phyloP scores from a whole-genome alignment of 2,888 invertebrate genomes.

The Xestia c-nigrum region DNA sequence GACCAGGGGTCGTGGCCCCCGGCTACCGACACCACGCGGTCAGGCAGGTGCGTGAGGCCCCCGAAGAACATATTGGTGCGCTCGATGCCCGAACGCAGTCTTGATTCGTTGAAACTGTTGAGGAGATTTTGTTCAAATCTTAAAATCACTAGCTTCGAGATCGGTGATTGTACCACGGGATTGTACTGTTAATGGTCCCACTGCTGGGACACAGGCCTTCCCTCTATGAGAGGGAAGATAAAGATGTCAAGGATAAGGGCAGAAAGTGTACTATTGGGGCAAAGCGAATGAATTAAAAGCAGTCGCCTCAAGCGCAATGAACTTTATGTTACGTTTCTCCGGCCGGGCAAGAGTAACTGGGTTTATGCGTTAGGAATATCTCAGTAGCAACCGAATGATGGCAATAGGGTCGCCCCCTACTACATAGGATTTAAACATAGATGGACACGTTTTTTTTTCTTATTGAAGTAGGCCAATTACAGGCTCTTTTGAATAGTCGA shows the following conservation, averaged over 20 bases:
- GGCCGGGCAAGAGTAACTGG: background rate
- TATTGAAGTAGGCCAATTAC: too few relatives aligned
- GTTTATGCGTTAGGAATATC: background rate
- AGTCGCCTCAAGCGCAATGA: background rate
- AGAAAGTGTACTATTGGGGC: background rate
- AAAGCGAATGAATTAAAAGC: background rate
- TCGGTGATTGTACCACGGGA: background rate
- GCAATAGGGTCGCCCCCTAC: background rate
- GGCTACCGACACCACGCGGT: constrained; percentile 79
- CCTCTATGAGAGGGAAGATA: too few relatives aligned
- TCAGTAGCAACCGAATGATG: background rate
- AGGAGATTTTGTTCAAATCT: background rate
- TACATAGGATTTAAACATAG: background rate
- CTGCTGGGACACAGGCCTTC: too few relatives aligned
- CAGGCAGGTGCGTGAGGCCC: constrained; percentile 76
- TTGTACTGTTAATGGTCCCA: background rate
- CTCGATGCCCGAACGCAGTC: constrained; percentile 80
- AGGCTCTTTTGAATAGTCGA: too few relatives aligned
- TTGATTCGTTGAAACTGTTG: constrained; percentile 75
- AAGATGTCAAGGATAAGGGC: background rate
- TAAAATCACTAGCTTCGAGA: background rate
- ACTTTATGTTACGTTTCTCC: background rate
- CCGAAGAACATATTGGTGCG: constrained; percentile 86
- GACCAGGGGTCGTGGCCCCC: constrained; percentile 84
- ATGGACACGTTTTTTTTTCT: too few relatives aligned